Percentiles rank a stretch among this genome's conserved stretches.
Conservation (phyloP, 2,888 invertebrate species). For the Rotaria magnacalcarata region DNA sequence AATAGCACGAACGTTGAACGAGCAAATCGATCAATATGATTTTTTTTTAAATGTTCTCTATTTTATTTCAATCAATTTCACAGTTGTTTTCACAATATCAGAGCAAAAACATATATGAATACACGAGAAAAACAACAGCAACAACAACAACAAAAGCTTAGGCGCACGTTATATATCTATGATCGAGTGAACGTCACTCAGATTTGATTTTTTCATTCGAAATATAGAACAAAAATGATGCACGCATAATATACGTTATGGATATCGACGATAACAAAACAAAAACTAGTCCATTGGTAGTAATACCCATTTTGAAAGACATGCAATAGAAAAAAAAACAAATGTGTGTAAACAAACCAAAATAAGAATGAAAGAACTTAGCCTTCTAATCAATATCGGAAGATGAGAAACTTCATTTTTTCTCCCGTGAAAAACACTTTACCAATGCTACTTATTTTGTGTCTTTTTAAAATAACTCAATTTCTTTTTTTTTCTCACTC, state of each 20-base stretch:
- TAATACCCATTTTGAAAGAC: constrained; percentile 22
- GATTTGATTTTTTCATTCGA: neutral
- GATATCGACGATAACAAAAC: neutral
- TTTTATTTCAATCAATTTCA: constrained; percentile 17
- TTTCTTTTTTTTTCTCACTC: too few species aligned
- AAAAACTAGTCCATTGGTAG: constrained; percentile 7
- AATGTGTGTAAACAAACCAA: neutral
- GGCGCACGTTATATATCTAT: neutral
- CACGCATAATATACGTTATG: neutral
- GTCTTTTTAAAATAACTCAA: too few species aligned
- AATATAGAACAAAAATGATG: neutral
- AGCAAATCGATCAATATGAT: neutral
- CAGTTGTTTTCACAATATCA: neutral
- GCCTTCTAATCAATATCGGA: neutral
- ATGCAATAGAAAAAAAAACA: neutral
- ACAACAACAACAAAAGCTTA: too few species aligned
- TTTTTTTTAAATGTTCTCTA: neutral
- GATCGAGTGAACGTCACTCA: constrained; percentile 1
- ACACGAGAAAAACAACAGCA: neutral
- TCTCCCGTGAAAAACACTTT: neutral
- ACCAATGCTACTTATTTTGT: neutral
- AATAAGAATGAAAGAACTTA: neutral
- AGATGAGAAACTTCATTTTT: neutral
- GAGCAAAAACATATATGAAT: neutral
- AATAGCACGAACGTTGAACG: too few species aligned